These are phyloP conservation scores for Polydrusus tereticollis DNA, from an alignment of 2,888 invertebrate species.

Conservation along the genomic window DNA sequence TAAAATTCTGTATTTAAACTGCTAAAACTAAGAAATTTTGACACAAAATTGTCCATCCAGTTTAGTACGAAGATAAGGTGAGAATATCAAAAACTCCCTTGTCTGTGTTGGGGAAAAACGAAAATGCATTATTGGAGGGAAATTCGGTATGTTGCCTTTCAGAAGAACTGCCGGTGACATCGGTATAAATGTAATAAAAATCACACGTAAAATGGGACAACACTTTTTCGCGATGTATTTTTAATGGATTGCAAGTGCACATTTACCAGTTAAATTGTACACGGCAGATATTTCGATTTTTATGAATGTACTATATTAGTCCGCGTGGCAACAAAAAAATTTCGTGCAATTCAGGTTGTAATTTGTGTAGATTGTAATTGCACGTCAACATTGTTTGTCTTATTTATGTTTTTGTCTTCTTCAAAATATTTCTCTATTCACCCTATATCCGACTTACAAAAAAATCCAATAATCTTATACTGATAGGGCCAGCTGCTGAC, in stretches of 20 bases:
- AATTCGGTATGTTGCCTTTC: conserved; percentile 62
- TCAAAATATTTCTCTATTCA: not conserved
- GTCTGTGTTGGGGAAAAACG: not conserved
- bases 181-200: conserved; percentile 65
- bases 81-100: not conserved
- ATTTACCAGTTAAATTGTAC: not conserved
- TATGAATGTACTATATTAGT: no score
- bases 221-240: conserved; percentile 5
- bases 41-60: no score
- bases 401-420: no score
- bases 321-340: no score
- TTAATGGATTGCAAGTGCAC: conserved; percentile 6
- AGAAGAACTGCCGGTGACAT: conserved; percentile 64
- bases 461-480: conserved; percentile 40
- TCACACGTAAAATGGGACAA: conserved; percentile 23
- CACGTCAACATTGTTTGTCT: no score
- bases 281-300: conserved; percentile 1
- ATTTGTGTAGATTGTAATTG: no score
- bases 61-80: not conserved
- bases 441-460: conserved; percentile 8
- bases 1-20: no score
- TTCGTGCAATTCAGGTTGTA: no score
- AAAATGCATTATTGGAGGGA: conserved; percentile 12
- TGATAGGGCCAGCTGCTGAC: conserved; percentile 40
- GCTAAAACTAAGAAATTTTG: no score